These are phyloP conservation scores for Potamilus streckersoni DNA, from an alignment of 1,140 invertebrate genomes.

Conservation along the genomic window DNA sequence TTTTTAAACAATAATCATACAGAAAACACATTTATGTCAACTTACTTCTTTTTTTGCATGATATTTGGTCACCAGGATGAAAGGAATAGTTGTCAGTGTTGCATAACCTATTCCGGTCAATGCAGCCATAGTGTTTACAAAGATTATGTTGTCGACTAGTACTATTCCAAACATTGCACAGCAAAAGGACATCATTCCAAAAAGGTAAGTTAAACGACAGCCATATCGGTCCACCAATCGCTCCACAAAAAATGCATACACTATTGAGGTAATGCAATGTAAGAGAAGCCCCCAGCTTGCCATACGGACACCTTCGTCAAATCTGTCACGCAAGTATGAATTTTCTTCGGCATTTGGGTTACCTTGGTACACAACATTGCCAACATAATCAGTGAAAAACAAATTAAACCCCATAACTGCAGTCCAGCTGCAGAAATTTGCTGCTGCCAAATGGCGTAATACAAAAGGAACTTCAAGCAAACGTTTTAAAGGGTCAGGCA, in stretches of 20 bases:
- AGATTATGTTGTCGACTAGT: slow-evolving; percentile 55
- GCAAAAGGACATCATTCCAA: slow-evolving; percentile 67
- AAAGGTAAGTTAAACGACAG: slow-evolving; percentile 61
- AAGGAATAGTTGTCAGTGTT: slow-evolving; percentile 70
- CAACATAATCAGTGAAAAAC: slow-evolving; percentile 72
- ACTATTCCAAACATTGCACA: slow-evolving; percentile 68
- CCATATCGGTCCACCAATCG: slow-evolving; percentile 63
- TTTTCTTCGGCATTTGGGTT: slow-evolving; percentile 66
- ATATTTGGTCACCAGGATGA: slow-evolving; percentile 69
- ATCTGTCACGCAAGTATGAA: slow-evolving; percentile 57
- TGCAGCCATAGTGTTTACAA: slow-evolving; percentile 67
- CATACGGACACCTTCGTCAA: slow-evolving; percentile 71
- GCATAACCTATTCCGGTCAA: slow-evolving; percentile 70
- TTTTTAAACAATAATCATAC: background rate
- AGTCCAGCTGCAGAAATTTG: slow-evolving; percentile 67
- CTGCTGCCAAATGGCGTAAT: slow-evolving; percentile 60
- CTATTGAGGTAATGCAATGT: slow-evolving; percentile 68
- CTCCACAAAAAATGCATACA: slow-evolving; percentile 69
- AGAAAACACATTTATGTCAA: background rate
- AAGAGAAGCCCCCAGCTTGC: slow-evolving; percentile 70
- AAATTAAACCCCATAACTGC: slow-evolving; percentile 70
- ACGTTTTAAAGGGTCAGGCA: slow-evolving; percentile 52
- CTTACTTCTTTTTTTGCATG: slow-evolving; percentile 67
- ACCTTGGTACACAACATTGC: slow-evolving; percentile 69
- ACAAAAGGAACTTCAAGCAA: slow-evolving; percentile 63